Percentiles rank a stretch among this genome's conserved stretches.
These are phyloP conservation scores for Drosophila antonietae DNA, from an alignment of 2,888 invertebrate genomes.

Conservation along the genomic window DNA sequence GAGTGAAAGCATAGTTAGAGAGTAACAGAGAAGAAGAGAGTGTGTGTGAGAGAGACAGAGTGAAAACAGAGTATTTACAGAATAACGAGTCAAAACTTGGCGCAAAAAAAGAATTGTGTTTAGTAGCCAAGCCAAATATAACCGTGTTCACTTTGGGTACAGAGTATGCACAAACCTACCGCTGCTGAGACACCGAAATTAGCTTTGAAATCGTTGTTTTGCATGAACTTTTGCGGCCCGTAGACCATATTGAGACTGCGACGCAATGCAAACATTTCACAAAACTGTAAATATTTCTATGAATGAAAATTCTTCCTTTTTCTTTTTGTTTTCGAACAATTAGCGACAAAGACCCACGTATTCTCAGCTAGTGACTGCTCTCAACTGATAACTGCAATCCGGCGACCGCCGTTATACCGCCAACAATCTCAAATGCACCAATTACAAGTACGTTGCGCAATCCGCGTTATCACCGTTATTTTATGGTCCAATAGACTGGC, in stretches of 20 bases:
- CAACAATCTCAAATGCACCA: conserved; percentile 35
- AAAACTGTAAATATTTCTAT: conserved; percentile 24
- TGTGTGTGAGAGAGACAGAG: no score
- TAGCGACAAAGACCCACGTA: background rate
- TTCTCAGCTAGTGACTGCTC: conserved; percentile 24
- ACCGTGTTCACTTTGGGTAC: background rate
- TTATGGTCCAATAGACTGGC: conserved; percentile 20
- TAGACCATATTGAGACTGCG: conserved; percentile 50
- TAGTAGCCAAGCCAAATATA: background rate
- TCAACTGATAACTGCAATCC: conserved; percentile 59
- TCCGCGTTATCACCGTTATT: conserved; percentile 55
- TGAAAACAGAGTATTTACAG: background rate
- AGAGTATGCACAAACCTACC: conserved; percentile 55
- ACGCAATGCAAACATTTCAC: conserved; percentile 63
- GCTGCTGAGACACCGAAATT: conserved; percentile 60
- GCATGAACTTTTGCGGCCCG: conserved; percentile 26
- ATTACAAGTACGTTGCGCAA: conserved; percentile 66
- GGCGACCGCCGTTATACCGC: conserved; percentile 45
- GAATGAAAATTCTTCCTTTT: conserved; percentile 33
- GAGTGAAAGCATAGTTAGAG: background rate
- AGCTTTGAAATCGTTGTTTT: conserved; percentile 48
- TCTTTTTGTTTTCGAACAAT: background rate
- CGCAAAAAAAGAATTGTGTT: background rate
- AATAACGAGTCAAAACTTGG: background rate
- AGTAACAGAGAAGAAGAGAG: no score